phyloP scores from a whole-genome alignment of 1,140 invertebrate genomes.

The Protaetia brevitarsis region DNA sequence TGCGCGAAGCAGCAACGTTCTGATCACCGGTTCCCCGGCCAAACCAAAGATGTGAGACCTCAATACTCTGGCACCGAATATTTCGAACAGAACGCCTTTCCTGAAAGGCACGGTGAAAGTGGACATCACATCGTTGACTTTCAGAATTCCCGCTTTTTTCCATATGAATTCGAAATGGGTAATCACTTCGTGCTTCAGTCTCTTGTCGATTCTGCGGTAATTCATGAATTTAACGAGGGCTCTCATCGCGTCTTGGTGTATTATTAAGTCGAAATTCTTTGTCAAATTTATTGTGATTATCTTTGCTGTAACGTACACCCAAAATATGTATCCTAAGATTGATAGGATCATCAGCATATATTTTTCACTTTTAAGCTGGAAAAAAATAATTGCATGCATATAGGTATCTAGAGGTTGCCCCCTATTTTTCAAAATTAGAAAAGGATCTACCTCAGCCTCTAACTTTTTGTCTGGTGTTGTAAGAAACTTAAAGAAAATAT shows the following conservation, averaged over 20 bases:
- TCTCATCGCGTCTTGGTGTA: conserved; percentile 31
- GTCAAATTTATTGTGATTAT: conserved; percentile 25
- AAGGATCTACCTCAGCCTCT: too few species aligned
- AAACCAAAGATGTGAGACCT: conserved; percentile 20
- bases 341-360: neutral
- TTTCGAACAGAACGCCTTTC: conserved; percentile 27
- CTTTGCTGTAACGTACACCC: neutral
- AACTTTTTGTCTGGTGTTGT: too few species aligned
- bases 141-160: conserved; percentile 29
- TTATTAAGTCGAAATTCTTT: conserved; percentile 27
- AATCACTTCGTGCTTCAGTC: conserved; percentile 32
- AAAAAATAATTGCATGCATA: too few species aligned
- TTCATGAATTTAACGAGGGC: conserved; percentile 30
- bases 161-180: conserved; percentile 35
- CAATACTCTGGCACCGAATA: conserved; percentile 26
- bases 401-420: too few species aligned
- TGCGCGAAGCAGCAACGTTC: conserved; percentile 24
- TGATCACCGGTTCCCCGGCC: conserved; percentile 24
- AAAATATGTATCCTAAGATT: conserved; percentile 4
- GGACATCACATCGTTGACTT: conserved; percentile 26
- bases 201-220: conserved; percentile 24
- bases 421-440: too few species aligned
- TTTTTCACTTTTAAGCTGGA: neutral
- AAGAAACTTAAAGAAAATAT: too few species aligned
- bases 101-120: conserved; percentile 13